Base-by-base conservation (phyloP, 2,797 vertebrate species). In the Alca torda region DNA sequence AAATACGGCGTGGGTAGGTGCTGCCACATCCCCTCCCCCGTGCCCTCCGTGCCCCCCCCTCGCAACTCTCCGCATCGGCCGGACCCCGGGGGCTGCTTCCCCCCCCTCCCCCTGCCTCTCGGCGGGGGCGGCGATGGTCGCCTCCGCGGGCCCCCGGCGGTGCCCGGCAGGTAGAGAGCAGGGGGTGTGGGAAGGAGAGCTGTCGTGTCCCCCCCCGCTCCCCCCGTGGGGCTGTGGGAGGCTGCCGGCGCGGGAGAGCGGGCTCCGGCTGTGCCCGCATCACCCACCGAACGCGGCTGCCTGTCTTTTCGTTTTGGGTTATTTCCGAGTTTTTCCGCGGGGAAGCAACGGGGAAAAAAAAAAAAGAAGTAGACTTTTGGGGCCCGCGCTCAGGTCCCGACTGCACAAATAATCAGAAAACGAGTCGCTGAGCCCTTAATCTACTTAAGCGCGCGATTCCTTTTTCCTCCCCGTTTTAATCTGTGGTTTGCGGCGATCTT, bases 1-100 rank as follows among this genome's bases (percentile, higher is more conserved):
- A 99, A 99, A 96, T 99, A 99, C 82, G 99, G 99, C 97, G 99
- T 99, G 93, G 99, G 99, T 99, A 98, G 98, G 99, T 99, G 95
- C 91, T 41, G 74, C 67, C 59, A 33, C 76, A 65, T 74, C 48
- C 48, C 48, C 21, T 50, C 24, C 48, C 48, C 48, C 24, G 48
- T 50, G 13, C 21, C 23, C 48, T 50, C 48, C 13, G 48, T 50
- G 20, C 48, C 28, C n/a, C 12, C 13, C 16, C 7, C 10, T 23
- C 53, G 30, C 53, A 7, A 3, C 51, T n/a, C 16, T 33, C 43
- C 41, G 23, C 41, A 28, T 21, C 13, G 35, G 57, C 18, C 37
- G 80, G 87, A 50, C 68, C 69, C 56, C 37, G 45, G 28, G 65
- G 37, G 59, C 39, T 31, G 33, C 43, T 28, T 17, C 67, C 35